Base-by-base conservation (phyloP, 37 sponge, comb jelly and placozoan genomes). In the Bolinopsis microptera region DNA sequence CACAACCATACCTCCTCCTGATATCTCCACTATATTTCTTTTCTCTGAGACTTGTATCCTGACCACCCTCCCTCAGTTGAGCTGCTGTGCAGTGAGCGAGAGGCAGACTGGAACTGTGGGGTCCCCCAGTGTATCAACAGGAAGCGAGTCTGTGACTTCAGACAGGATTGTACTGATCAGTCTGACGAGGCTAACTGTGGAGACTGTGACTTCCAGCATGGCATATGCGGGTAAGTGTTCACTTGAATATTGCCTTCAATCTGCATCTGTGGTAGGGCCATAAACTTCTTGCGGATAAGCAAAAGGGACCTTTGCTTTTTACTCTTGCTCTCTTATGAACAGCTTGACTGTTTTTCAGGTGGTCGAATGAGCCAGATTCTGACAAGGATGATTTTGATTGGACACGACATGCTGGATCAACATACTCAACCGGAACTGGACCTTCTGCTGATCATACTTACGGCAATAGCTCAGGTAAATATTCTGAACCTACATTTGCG, bases 101-200 rank as follows among this genome's bases (percentile, higher is more conserved):
- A 86, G 2, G 90, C 90, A 24, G 90, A 86, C 61, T 86, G 90
- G 90, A 86, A 39, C 30, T 86, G 90, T 86, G 90, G 90, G 1
- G 90, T 86, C 0, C 90, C 90, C n/a, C 90, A 76, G 83, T 93
- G 93, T 77, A 94, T 94, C 74, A 76, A 76, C 69, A 75, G 74
- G 74, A 92, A 93, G 61, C 39, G 76, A 68, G 76, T 76, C 69
- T 93, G 93, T 75, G 83, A 93, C 35, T 70, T 68, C 40, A 37
- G 82, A 68, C 77, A 70, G 41, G 83, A 93, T 27, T 93, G 93
- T 34, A 35, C 61, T 0, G 93, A 93, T 39, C 27, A n/a, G 24
- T 93, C 93, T 1, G 93, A 93, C 83, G 93, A 93, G 76, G 70
- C 35, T 3, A 68, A 68, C 92, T 86, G 92, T 35, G 92, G 90